A percentile compares a stretch with the other conserved stretches of the same genome.
Conservation (phyloP, 2,797 vertebrate genomes). For the Brotula barbata region DNA sequence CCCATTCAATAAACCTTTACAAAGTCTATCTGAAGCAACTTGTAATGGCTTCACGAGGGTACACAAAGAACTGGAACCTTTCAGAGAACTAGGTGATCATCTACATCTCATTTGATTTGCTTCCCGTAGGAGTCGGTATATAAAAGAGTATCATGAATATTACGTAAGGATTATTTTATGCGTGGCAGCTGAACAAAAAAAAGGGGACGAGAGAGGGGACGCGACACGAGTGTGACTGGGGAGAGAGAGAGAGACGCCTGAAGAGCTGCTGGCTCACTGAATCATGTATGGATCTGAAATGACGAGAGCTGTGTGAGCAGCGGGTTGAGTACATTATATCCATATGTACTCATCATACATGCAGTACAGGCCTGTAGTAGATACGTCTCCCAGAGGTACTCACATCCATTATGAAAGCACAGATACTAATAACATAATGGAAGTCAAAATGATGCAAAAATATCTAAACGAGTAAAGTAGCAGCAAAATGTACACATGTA, state of each 20-base stretch:
- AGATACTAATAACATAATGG: no score
- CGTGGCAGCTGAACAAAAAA: background rate
- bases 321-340: conserved; percentile 2
- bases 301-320: conserved; percentile 4
- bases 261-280: background rate
- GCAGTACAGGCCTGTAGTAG: background rate
- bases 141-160: background rate
- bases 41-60: conserved; percentile 8
- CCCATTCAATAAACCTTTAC: conserved; percentile 2
- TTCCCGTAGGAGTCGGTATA: background rate
- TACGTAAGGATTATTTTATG: background rate
- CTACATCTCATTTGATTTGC: background rate
- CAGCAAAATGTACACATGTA: no score
- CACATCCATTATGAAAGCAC: no score
- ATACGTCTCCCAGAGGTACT: background rate
- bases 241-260: background rate
- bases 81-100: background rate
- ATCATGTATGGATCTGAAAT: conserved; percentile 18
- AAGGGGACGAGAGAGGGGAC: background rate
- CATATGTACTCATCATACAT: conserved; percentile 5
- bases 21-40: background rate
- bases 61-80: background rate
- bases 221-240: background rate
- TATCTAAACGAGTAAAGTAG: no score
- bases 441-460: no score